These are phyloP conservation scores for Linepithema humile DNA, from an alignment of 1,140 invertebrate genomes.

Conservation along the genomic window DNA sequence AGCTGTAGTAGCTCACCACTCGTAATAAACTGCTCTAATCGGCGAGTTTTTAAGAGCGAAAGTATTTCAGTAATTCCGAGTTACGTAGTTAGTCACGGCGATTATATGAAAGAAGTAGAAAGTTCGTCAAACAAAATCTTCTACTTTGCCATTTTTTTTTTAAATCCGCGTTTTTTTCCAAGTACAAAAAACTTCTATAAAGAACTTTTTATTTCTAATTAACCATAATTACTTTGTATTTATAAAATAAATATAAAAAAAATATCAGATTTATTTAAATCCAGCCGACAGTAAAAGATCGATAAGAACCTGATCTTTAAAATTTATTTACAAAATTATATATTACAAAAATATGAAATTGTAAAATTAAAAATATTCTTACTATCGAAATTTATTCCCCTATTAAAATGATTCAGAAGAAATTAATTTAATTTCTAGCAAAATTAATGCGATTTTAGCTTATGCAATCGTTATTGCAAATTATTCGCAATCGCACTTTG, in stretches of 20 bases:
- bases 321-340: too few species aligned
- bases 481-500: background rate
- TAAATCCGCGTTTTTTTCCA: background rate
- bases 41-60: background rate
- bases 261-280: too few species aligned
- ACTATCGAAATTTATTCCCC: background rate
- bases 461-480: background rate
- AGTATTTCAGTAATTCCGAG: background rate
- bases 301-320: too few species aligned
- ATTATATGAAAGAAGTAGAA: background rate
- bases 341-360: too few species aligned
- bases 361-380: too few species aligned
- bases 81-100: background rate
- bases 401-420: background rate
- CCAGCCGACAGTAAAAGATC: too few species aligned
- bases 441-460: background rate
- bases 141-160: background rate
- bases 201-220: too few species aligned
- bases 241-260: too few species aligned
- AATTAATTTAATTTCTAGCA: background rate
- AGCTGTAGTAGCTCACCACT: background rate
- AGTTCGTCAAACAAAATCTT: background rate
- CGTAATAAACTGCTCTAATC: background rate
- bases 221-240: too few species aligned
- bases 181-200: too few species aligned